Evolutionary conservation across 2,888 invertebrate species (phyloP).

Genomic region (Amiota minor): DNA sequence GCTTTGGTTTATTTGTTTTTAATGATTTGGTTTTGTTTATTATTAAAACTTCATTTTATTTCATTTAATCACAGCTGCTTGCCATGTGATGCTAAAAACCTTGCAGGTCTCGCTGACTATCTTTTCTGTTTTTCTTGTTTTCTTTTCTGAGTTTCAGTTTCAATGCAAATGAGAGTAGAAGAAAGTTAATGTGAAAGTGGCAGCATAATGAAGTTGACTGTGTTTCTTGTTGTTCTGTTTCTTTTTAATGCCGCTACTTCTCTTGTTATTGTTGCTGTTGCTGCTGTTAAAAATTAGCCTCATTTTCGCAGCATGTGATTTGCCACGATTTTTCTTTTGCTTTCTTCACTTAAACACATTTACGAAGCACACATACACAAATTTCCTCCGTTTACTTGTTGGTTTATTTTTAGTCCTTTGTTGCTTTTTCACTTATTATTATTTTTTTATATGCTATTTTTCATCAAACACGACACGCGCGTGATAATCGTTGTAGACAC

Average conservation of each 20-base stretch:
- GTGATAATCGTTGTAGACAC: too few relatives aligned
- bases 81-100: neutral
- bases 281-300: constrained; percentile 16
- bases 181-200: neutral
- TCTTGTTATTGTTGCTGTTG: neutral
- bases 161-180: neutral
- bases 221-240: neutral
- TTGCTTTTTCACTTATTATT: too few relatives aligned
- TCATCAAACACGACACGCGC: too few relatives aligned
- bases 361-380: constrained; percentile 13
- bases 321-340: constrained; percentile 1
- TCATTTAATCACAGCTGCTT: constrained; percentile 4
- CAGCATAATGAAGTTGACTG: neutral
- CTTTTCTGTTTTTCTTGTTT: neutral
- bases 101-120: too few relatives aligned
- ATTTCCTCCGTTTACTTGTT: too few relatives aligned
- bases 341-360: neutral
- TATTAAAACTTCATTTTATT: constrained; percentile 1
- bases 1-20: neutral
- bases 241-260: neutral
- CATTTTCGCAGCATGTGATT: constrained; percentile 21
- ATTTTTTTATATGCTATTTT: too few relatives aligned
- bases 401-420: too few relatives aligned
- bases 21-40: neutral
- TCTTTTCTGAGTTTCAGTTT: neutral